Evolutionary conservation across 2,797 vertebrate genomes (phyloP).

Genomic region (Leucoraja ocellata): DNA sequence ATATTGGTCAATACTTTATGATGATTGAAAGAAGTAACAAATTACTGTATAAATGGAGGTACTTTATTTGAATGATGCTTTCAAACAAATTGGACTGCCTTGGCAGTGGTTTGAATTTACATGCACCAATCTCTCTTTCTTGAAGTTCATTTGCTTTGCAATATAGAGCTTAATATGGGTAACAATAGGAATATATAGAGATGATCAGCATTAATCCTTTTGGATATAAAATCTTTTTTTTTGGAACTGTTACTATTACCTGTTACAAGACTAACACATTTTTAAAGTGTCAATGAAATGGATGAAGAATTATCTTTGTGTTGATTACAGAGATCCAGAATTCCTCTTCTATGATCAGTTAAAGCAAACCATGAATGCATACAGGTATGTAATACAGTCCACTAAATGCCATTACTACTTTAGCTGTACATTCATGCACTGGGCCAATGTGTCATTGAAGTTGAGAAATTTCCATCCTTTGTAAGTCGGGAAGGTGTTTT

Average conservation of each 20-base stretch:
- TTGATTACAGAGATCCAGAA: constrained; percentile 79
- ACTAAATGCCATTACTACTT: no score
- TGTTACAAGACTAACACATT: background rate
- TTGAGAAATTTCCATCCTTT: no score
- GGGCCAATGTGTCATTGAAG: background rate
- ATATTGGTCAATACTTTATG: background rate
- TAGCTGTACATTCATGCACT: background rate
- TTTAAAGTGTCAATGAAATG: background rate
- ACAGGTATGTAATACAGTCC: constrained; percentile 64
- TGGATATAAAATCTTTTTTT: background rate
- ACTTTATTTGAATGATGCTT: background rate
- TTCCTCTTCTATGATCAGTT: constrained; percentile 98
- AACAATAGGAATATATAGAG: background rate
- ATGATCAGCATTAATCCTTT: background rate
- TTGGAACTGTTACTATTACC: background rate
- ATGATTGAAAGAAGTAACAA: background rate
- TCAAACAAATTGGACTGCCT: background rate
- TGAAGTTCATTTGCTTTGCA: background rate
- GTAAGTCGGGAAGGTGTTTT: background rate
- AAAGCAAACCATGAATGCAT: constrained; percentile 97
- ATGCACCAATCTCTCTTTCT: background rate
- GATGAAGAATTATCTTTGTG: constrained; percentile 41
- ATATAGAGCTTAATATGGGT: no score
- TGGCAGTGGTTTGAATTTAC: background rate
- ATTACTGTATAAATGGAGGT: background rate